Evolutionary conservation across 2,797 vertebrate species (phyloP), one percentile per base, ranked within the genome.

Genomic region (Cheirogaleus major): DNA sequence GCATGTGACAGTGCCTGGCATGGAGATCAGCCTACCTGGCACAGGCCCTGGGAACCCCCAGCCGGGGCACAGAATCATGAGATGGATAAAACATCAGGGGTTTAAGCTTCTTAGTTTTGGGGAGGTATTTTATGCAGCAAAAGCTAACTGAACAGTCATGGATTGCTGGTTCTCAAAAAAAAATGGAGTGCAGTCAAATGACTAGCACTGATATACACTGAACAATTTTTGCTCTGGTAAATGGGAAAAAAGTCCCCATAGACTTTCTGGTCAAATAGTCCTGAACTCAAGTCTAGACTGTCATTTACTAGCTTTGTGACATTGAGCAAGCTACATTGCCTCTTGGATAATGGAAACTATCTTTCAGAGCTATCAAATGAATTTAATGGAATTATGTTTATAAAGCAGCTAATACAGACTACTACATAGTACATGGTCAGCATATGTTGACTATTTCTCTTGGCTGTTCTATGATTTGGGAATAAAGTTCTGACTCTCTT

Each of bases 1-100:
- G 35, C 9, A 8, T 0, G 4, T 0, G 11, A n/a, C 27, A 22
- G 30, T 4, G 0, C 48, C 73, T 4, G 2, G 6, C 5, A 14
- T 11, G 4, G 30, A 79, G n/a, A 63, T 65, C 48, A 5, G 41
- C 25, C 80, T 76, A 93, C 15, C 32, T 20, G 57, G 5, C 57
- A 8, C 2, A 50, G 48, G 67, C 18, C 11, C 35, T 7, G 52
- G 73, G 23, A 81, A 30, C 4, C 20, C 7, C 8, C 55, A 4
- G 35, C 23, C 45, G 15, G 15, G 32, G 17, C 13, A 41, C 1
- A 30, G 41, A 75, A n/a, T 48, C 0, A 9, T 27, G 23, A 76
- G 30, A 52, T 22, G 12, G 41, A 32, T 8, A 27, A 48, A 73
- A 9, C 11, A 30, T 32, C 14, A 38, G 52, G 10, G 23, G 45